Conservation (phyloP, 1,140 invertebrate genomes). For the Danaus melanippus region DNA sequence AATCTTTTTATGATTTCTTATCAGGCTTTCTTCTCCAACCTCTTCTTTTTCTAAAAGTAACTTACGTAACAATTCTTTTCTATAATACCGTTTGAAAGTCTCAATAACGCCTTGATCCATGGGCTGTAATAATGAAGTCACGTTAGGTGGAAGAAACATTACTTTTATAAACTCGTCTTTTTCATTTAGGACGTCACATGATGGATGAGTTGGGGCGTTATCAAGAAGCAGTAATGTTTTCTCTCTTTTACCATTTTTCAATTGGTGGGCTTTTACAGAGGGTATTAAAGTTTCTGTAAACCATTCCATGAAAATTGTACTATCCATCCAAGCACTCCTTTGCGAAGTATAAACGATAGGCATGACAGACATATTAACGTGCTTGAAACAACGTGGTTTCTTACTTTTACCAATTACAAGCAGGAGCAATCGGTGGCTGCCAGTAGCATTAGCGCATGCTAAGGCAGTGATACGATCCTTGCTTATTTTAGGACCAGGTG, state of each 20-base stretch:
- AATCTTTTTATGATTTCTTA: slow-evolving; percentile 11
- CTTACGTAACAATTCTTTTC: background rate
- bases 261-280: too few relatives aligned
- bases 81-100: slow-evolving; percentile 24
- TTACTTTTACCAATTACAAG: slow-evolving; percentile 29
- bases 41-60: slow-evolving; percentile 18
- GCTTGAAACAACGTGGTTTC: slow-evolving; percentile 35
- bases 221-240: slow-evolving; percentile 8
- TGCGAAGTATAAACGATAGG: slow-evolving; percentile 7
- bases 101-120: slow-evolving; percentile 12
- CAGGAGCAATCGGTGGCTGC: slow-evolving; percentile 42
- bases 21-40: slow-evolving; percentile 26
- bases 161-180: too few relatives aligned
- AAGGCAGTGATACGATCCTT: slow-evolving; percentile 34
- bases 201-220: slow-evolving; percentile 13
- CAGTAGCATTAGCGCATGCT: slow-evolving; percentile 41
- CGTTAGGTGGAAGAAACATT: too few relatives aligned
- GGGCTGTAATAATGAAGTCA: slow-evolving; percentile 15
- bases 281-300: background rate
- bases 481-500: slow-evolving; percentile 38
- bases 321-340: too few relatives aligned
- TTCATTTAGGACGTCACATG: too few relatives aligned
- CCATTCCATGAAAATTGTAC: too few relatives aligned
- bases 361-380: slow-evolving; percentile 16
- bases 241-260: slow-evolving; percentile 6